Evolutionary conservation across 2,113 vertebrate genomes (phyloP).

Genomic region (Oreochromis tanganicae): DNA sequence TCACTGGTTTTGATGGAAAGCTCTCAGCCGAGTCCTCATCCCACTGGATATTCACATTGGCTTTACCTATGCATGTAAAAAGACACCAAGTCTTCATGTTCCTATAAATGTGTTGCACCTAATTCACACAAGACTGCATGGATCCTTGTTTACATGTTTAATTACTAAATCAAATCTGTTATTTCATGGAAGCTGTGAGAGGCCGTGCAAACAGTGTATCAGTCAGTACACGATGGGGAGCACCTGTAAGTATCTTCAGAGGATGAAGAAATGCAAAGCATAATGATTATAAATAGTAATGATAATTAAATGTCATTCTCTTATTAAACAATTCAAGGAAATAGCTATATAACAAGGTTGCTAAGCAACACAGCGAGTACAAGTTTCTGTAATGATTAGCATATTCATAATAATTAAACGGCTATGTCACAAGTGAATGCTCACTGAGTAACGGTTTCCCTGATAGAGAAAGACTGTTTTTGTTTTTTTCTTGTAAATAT

Average conservation of each 20-base stretch:
- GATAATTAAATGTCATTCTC: conserved; percentile 19
- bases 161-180: conserved; percentile 12
- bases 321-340: not conserved
- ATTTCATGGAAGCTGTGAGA: not conserved
- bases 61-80: conserved; percentile 79
- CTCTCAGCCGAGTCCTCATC: conserved; percentile 91
- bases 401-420: conserved; percentile 16
- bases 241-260: not conserved
- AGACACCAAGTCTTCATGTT: not conserved
- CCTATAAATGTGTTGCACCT: not conserved
- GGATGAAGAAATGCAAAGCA: not conserved
- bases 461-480: not conserved
- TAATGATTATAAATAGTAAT: not conserved
- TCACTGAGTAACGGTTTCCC: not conserved
- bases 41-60: conserved; percentile 90
- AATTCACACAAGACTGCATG: not conserved
- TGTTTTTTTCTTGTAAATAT: not conserved
- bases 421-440: not conserved
- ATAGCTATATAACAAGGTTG: conserved; percentile 7
- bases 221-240: not conserved
- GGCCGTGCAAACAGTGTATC: not conserved
- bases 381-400: conserved; percentile 4
- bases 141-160: not conserved
- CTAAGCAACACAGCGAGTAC: not conserved
- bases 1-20: conserved; percentile 81